Evolutionary conservation across 2,113 vertebrate species (phyloP), one percentile per base, ranked within the genome.

Genomic region (human (Homo sapiens)): DNA sequence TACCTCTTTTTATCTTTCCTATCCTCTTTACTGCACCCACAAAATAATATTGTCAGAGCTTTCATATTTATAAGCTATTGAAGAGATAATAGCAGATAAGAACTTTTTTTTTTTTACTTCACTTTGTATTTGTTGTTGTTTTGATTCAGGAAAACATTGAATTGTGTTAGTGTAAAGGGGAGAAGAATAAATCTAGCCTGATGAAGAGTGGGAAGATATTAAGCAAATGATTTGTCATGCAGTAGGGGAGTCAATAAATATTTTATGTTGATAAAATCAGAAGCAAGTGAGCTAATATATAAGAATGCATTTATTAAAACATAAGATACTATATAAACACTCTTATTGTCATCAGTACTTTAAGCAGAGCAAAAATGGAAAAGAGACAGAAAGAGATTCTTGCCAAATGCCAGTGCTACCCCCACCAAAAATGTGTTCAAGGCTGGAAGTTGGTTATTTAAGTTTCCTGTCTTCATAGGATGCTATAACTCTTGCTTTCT

Each of bases 261-360:
- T 72, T 80, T 90, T 52, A 88, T 55, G 55, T 57, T 94, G 52
- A 95, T 82, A 78, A 94, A 89, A 95, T 86, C 66, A 82, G 52
- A 92, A 82, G 64, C 66, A 91, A 92, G 80, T 59, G 27, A 89
- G 45, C n/a, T 92, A 89, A 95, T 61, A 90, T 45, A 90, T 13
- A 68, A 25, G 27, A 70, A 64, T 22, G 1, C 22, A 82, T 38
- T 79, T 73, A 75, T 52, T 81, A 79, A 78, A 25, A 45, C 35
- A 66, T 35, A 61, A 75, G 73, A 64, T 66, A 35, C 6, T 38
- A 45, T 32, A 50, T 59, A 90, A 94, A 83, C 40, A 66, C 8
- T 79, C 55, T 72, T 50, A 73, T 52, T 80, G 3, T 30, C 73
- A 93, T 78, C 38, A 81, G 32, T 95, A 59, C 50, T 61, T 93